These are phyloP conservation scores for Hippoglossus stenolepis DNA, from an alignment of 2,113 vertebrate genomes.

Conservation along the genomic window DNA sequence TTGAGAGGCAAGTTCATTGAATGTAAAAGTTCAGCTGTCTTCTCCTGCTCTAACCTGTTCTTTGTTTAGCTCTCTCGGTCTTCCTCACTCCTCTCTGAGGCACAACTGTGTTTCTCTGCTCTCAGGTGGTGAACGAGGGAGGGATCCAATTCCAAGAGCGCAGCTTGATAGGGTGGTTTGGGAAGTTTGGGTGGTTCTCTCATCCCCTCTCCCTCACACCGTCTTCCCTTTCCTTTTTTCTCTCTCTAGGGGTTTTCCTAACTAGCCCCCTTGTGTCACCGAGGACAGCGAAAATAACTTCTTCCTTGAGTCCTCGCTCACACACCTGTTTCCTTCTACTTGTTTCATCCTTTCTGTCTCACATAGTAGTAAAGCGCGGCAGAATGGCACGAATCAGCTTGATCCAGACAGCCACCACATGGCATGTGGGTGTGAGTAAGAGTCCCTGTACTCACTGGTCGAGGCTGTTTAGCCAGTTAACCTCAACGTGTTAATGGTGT, in stretches of 20 bases:
- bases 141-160: slow-evolving; percentile 67
- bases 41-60: slow-evolving; percentile 46
- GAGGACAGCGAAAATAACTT: slow-evolving; percentile 8
- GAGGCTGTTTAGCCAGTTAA: slow-evolving; percentile 90
- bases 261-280: slow-evolving; percentile 17
- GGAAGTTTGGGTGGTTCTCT: slow-evolving; percentile 74
- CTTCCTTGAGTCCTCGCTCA: background rate
- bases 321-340: slow-evolving; percentile 37
- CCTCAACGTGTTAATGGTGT: slow-evolving; percentile 85
- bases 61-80: slow-evolving; percentile 33
- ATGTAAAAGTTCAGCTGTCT: slow-evolving; percentile 24
- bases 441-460: slow-evolving; percentile 74
- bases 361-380: background rate
- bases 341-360: background rate
- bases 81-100: slow-evolving; percentile 57
- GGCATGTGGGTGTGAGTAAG: slow-evolving; percentile 64
- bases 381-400: slow-evolving; percentile 35
- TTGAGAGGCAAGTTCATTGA: slow-evolving; percentile 17
- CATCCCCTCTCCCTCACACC: slow-evolving; percentile 12
- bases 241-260: slow-evolving; percentile 27
- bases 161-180: slow-evolving; percentile 77
- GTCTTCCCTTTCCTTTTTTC: slow-evolving; percentile 24
- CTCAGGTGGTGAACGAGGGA: slow-evolving; percentile 78
- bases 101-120: slow-evolving; percentile 66
- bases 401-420: slow-evolving; percentile 55